phyloP scores from a whole-genome alignment of 2,113 vertebrate species.

The Anser cygnoides region DNA sequence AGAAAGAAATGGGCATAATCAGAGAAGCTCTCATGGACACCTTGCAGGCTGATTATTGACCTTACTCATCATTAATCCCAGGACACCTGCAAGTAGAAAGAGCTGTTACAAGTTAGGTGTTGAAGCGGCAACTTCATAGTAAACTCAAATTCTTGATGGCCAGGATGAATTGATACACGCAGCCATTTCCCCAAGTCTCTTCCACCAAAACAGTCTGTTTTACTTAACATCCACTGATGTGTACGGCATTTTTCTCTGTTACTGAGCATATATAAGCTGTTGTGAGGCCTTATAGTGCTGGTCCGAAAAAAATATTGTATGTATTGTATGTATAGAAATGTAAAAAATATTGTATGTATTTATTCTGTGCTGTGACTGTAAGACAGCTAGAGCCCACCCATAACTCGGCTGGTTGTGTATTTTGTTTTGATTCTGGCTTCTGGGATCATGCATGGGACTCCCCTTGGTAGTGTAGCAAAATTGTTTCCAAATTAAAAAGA shows the following conservation, averaged over 20 bases:
- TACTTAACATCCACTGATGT: not conserved
- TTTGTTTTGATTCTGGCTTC: not conserved
- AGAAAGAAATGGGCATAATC: not conserved
- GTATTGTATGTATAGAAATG: too few species aligned
- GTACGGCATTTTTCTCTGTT: not conserved
- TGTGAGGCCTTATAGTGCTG: not conserved
- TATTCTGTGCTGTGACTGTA: not conserved
- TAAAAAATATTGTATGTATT: not conserved
- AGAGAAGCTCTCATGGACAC: not conserved
- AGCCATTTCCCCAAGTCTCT: not conserved
- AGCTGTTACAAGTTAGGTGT: not conserved
- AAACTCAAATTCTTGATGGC: not conserved
- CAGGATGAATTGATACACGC: accelerated
- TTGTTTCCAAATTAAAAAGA: not conserved
- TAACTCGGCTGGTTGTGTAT: not conserved
- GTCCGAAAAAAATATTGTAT: not conserved
- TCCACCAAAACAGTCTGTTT: not conserved
- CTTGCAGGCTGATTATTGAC: not conserved
- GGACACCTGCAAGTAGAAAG: not conserved
- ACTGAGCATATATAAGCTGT: not conserved
- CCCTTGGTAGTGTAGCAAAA: not conserved
- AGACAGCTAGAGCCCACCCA: not conserved
- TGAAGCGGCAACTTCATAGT: not conserved
- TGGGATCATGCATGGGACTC: not conserved
- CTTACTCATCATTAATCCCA: not conserved